Evolutionary conservation across 1,140 invertebrate species (phyloP).

Genomic region (Euwallacea similis): DNA sequence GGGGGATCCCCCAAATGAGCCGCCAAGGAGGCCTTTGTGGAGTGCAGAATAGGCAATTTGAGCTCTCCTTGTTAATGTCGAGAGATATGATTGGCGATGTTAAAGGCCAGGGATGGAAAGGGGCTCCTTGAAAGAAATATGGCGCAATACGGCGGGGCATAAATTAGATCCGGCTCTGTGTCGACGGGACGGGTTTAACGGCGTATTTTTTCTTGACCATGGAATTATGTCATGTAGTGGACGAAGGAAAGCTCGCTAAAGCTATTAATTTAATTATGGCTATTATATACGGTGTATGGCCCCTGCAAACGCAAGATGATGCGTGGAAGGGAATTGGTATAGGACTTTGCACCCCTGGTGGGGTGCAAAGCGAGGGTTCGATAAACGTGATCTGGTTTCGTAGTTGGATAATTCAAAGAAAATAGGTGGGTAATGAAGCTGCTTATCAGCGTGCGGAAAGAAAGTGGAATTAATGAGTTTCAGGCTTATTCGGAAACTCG

Average conservation of each 20-base stretch:
- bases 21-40: slow-evolving; percentile 27
- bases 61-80: slow-evolving; percentile 23
- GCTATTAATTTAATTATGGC: slow-evolving; percentile 14
- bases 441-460: background rate
- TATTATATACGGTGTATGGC: slow-evolving; percentile 12
- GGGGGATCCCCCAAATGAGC: slow-evolving; percentile 29
- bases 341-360: background rate
- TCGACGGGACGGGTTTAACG: background rate
- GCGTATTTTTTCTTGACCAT: background rate
- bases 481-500: too few species aligned
- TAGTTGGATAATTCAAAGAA: slow-evolving; percentile 14
- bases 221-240: background rate
- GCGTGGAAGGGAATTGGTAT: background rate
- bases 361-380: background rate
- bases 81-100: slow-evolving; percentile 26
- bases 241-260: background rate
- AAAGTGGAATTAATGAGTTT: too few species aligned
- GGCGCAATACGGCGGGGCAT: too few species aligned
- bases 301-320: slow-evolving; percentile 5
- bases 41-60: slow-evolving; percentile 32
- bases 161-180: background rate
- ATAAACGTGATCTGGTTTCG: background rate
- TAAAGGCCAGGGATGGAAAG: background rate
- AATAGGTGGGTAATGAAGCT: slow-evolving; percentile 13
- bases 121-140: background rate